Base-by-base conservation (phyloP, 2,888 invertebrate species). In the Anagyrus pseudococci region DNA sequence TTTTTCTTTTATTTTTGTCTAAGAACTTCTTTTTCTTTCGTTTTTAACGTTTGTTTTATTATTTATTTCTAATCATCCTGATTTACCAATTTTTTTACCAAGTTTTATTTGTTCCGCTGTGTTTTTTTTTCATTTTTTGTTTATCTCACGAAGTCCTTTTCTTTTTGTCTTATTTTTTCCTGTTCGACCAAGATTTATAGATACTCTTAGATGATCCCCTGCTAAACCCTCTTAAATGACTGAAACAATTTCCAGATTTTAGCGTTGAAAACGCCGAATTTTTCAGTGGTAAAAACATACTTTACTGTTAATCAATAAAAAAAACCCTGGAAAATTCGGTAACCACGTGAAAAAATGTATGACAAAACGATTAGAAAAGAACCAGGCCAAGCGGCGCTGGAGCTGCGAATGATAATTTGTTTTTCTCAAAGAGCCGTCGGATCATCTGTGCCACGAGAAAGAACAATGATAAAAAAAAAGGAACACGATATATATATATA, bases 331-430 rank as follows among this genome's bases (percentile, higher is more conserved):
- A 40, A 55, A 47, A 22, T 59, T 59, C 1, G 49, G 37, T 22
- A 59, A 55, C 33, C 4, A 22, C 20, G 10, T 40, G 26, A 6
- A 37, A 25, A 26, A 47, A 53, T 52, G n/a, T n/a, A 33, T 13
- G 26, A 54, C 41, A 23, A 20, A 55, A 64, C 53, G 41, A 22
- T 25, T 43, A 57, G 37, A 64, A 56, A 57, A 49, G 47, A n/a
- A n/a, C 64, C 33, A 56, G 46, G 20, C 33, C 53, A 54, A 49
- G 19, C 33, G 44, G 52, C 50, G 22, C 57, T 64, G 60, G 41
- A 57, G 40, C 37, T 64, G 46, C 48, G 53, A 58, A 54, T 56
- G 49, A 25, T 50, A 50, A 22, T 49, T 19, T 40, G 53, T 41
- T 58, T 47, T 62, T 33, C 53, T n/a, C 53, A 37, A 50, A 55